Conservation (phyloP, 2,797 vertebrate genomes). For the Spea hammondii region DNA sequence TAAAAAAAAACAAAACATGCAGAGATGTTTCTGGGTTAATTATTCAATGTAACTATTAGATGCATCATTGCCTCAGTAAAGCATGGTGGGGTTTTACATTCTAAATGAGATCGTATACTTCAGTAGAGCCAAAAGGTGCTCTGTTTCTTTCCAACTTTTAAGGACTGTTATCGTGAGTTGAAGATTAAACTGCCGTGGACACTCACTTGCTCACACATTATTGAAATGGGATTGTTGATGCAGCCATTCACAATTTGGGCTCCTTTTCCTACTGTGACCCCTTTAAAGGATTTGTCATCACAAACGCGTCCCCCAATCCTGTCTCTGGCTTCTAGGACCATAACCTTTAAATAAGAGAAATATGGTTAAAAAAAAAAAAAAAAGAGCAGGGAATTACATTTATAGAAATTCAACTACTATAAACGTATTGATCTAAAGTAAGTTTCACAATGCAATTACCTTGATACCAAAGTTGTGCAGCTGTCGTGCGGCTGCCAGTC, state of each 20-base stretch:
- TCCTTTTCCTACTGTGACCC: slow-evolving; percentile 83
- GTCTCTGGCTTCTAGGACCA: slow-evolving; percentile 89
- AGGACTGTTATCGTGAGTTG: neutral
- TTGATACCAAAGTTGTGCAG: slow-evolving; percentile 93
- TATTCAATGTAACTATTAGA: too few species aligned
- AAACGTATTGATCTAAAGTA: neutral
- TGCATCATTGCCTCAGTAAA: too few species aligned
- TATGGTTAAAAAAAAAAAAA: neutral
- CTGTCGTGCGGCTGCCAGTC: slow-evolving; percentile 91
- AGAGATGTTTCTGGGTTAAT: too few species aligned
- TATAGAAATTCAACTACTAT: neutral
- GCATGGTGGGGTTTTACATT: too few species aligned
- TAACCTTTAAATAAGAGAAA: slow-evolving; percentile 69
- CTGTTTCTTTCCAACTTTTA: too few species aligned
- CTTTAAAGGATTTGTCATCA: slow-evolving; percentile 84
- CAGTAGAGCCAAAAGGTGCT: too few species aligned
- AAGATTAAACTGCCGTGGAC: slow-evolving; percentile 54
- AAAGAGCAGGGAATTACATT: neutral
- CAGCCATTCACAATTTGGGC: slow-evolving; percentile 96
- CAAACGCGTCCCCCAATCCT: slow-evolving; percentile 92
- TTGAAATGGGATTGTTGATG: slow-evolving; percentile 90
- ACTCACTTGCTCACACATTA: slow-evolving; percentile 97
- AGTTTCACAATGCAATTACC: slow-evolving; percentile 65
- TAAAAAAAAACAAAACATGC: too few species aligned
- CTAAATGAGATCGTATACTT: too few species aligned